phyloP scores from a whole-genome alignment of 2,888 invertebrate species.

The Parascotia fuliginaria region DNA sequence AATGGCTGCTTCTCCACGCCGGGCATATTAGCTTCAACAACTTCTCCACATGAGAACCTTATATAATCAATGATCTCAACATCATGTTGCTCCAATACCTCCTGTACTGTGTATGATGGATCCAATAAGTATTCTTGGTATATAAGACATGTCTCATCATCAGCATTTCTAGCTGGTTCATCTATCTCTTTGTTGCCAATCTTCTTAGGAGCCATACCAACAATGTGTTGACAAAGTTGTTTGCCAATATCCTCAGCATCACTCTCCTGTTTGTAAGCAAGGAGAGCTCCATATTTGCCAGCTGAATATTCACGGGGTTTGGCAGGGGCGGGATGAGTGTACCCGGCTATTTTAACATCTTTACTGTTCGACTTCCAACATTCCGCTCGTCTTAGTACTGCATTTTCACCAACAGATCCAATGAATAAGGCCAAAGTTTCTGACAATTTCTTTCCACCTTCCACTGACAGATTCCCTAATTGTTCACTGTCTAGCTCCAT shows the following conservation, averaged over 20 bases:
- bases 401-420: constrained; percentile 96
- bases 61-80: constrained; percentile 92
- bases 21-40: constrained; percentile 64
- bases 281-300: constrained; percentile 94
- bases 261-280: constrained; percentile 87
- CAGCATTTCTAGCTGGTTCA: constrained; percentile 86
- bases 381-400: constrained; percentile 91
- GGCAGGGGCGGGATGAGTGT: constrained; percentile 91
- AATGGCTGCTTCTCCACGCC: constrained; percentile 83
- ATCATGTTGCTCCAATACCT: constrained; percentile 88
- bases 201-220: constrained; percentile 93
- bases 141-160: constrained; percentile 92
- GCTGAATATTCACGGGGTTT: constrained; percentile 80
- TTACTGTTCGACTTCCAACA: constrained; percentile 87
- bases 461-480: constrained; percentile 86
- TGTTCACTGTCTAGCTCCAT: constrained; percentile 88
- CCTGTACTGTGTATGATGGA: constrained; percentile 89
- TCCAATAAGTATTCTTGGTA: constrained; percentile 95
- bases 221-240: constrained; percentile 96
- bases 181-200: constrained; percentile 89
- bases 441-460: constrained; percentile 89
- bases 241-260: constrained; percentile 85
- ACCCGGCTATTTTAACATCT: constrained; percentile 87
- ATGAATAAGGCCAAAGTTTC: constrained; percentile 94
- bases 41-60: constrained; percentile 95